Evolutionary conservation across 2,797 vertebrate species (phyloP).

Genomic region (Buphagus erythrorhynchus): DNA sequence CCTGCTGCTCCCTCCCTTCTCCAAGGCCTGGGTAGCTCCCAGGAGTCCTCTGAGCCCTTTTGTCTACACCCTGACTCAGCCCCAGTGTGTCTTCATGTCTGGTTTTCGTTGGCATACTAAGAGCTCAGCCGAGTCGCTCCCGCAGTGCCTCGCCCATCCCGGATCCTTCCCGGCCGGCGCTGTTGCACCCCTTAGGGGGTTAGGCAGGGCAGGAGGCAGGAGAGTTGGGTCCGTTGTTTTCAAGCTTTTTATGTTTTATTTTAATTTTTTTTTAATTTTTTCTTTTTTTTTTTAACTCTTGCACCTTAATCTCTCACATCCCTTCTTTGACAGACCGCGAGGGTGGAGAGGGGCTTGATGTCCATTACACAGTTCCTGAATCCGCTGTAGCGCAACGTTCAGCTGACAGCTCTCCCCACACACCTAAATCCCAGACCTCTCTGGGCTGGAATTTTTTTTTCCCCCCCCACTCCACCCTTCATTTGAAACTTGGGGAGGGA

Average conservation of each 20-base stretch:
- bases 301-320: conserved; percentile 76
- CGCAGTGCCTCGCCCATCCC: background rate
- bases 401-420: background rate
- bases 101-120: background rate
- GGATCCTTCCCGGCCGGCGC: background rate
- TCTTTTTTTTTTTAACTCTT: conserved; percentile 57
- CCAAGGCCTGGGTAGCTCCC: background rate
- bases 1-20: conserved; percentile 20
- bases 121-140: conserved; percentile 20
- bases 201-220: background rate
- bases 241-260: conserved; percentile 49
- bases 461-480: background rate
- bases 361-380: background rate
- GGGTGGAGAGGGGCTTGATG: conserved; percentile 49
- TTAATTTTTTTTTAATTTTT: background rate
- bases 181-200: background rate
- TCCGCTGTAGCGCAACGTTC: background rate
- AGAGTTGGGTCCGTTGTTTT: background rate
- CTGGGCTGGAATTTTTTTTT: background rate
- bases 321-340: background rate
- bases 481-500: conserved; percentile 13
- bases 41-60: background rate
- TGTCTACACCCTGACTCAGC: background rate
- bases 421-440: background rate
- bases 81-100: conserved; percentile 15